Conservation (phyloP, 2,113 vertebrate species). For the Gallinago media region DNA sequence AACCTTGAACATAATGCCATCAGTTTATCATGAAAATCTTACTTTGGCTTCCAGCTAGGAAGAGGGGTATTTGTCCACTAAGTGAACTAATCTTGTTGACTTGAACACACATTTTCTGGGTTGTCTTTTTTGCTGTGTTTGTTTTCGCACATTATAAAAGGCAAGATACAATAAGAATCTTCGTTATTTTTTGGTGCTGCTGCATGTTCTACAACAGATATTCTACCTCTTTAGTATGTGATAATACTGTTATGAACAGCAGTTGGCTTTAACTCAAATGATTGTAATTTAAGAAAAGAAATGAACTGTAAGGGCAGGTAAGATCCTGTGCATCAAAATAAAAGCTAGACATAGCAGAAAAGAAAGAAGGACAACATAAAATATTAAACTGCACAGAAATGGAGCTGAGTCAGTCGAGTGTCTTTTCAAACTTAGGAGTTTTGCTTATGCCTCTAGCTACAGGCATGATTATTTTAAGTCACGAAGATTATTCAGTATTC, state of each 20-base stretch:
- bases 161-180: background rate
- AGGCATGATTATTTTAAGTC: background rate
- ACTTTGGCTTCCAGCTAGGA: background rate
- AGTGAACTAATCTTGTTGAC: background rate
- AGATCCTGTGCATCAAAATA: background rate
- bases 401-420: background rate
- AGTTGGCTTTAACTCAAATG: background rate
- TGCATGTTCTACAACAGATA: background rate
- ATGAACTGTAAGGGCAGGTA: background rate
- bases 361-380: background rate
- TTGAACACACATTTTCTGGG: background rate
- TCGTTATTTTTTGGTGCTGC: background rate
- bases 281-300: background rate
- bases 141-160: background rate
- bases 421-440: background rate
- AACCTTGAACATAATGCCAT: background rate
- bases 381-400: background rate
- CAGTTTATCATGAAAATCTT: background rate
- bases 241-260: background rate
- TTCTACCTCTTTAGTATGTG: background rate
- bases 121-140: background rate
- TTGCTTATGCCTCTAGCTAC: background rate
- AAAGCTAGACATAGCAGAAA: background rate
- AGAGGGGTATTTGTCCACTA: background rate
- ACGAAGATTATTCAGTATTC: background rate